Evolutionary conservation across 2,113 vertebrate species (phyloP), one percentile per base, ranked within the genome.

Genomic region (Myotis brandtii): DNA sequence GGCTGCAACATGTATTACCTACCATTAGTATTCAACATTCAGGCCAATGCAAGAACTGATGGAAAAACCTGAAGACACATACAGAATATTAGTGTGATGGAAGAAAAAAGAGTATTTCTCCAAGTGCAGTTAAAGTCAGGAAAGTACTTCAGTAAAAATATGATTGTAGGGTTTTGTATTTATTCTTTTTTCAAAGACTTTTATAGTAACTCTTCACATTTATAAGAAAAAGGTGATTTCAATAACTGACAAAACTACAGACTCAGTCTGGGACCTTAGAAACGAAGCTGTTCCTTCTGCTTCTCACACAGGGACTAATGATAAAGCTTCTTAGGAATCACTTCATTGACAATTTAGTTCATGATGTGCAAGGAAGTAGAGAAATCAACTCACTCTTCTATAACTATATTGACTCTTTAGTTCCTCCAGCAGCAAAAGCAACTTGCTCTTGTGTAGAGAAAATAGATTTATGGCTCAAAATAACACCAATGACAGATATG

Each of bases 381-480:
- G 64, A 70, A 93, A 84, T 81, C 30, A 18, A 27, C 80, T 76
- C 59, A 72, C 20, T 89, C 46, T 94, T 77, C 48, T 3, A 0
- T 89, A 85, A 90, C 77, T 76, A 5, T 83, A 95, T 93, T 92
- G 95, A 84, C 64, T 86, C 27, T 86, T 48, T n/a, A 94, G 18
- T 91, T 96, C 73, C 59, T 86, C 50, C 66, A n/a, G 54, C 17
- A 72, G 79, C 64, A 77, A 96, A 93, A 95, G 85, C 56, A 95
- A 93, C 67, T 82, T 96, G 79, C 70, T 96, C 59, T 50, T 80
- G 50, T 77, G n/a, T 80, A 76, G 13, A 91, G 27, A 56, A 93
- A 96, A 91, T 76, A 82, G 90, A 95, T 86, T 93, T 89, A 95
- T 79, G 23, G 54, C 76, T 81, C 67, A 76, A 91, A 95, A 95